A percentile compares a stretch with the other conserved stretches of the same genome.
phyloP scores from a whole-genome alignment of 2,797 vertebrate species.

The Oreochromis mossambicus region DNA sequence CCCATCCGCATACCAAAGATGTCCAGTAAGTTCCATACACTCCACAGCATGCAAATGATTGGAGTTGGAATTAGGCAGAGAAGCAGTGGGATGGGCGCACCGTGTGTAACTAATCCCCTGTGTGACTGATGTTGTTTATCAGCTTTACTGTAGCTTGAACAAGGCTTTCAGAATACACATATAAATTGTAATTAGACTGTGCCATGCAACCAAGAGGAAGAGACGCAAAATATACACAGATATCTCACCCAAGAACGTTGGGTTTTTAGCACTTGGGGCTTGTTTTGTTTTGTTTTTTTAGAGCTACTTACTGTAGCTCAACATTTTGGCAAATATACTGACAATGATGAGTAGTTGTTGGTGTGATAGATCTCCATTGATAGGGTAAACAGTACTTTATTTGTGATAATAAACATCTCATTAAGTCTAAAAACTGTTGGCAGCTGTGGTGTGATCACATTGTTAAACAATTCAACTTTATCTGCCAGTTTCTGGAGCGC shows the following conservation, averaged over 20 bases:
- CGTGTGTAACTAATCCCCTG: constrained; percentile 37
- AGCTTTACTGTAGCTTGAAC: constrained; percentile 14
- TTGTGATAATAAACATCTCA: not conserved
- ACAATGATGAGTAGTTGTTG: not conserved
- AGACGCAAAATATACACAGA: not conserved
- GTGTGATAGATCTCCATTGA: not conserved
- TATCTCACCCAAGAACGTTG: not conserved
- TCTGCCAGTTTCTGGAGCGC: not conserved
- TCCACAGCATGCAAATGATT: constrained; percentile 22
- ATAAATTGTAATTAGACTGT: not conserved
- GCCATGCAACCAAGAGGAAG: not conserved
- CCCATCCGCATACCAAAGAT: constrained; percentile 89
- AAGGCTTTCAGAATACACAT: constrained; percentile 6
- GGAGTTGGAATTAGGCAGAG: constrained; percentile 16
- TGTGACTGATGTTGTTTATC: constrained; percentile 44
- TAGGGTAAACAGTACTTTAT: not conserved
- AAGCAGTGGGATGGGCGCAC: constrained; percentile 12
- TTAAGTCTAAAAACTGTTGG: not conserved
- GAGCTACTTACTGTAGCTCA: not conserved
- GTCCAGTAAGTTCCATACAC: constrained; percentile 78
- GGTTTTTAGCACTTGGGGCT: not conserved
- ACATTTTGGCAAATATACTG: not conserved
- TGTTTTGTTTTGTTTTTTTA: not conserved
- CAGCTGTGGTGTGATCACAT: not conserved
- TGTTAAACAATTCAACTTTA: not conserved